Evolutionary conservation across 1,140 invertebrate genomes (phyloP), one percentile per base, ranked within the genome.

Genomic region (Caenorhabditis tropicalis): DNA sequence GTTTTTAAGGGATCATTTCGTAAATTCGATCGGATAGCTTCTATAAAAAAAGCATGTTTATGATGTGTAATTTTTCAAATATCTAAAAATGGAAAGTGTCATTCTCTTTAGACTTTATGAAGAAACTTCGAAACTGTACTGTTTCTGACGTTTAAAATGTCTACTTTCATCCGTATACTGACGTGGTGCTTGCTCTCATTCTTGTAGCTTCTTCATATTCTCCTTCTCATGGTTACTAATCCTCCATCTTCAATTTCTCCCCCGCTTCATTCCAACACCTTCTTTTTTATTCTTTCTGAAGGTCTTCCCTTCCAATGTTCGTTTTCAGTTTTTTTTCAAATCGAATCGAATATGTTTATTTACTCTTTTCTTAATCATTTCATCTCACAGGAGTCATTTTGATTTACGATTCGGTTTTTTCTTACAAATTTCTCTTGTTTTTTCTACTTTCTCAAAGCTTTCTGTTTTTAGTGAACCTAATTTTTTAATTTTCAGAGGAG

Each of bases 261-360:
- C 65, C 65, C 53, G 21, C 53, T 6, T n/a, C 39, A 43, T 6
- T n/a, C 39, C 12, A 43, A 43, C 39, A 43, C 12, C 19, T 27
- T 27, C 7, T 27, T 27, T 46, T 46, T 46, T 16, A 6, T 51
- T 65, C 19, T 65, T 33, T 3, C 24, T 74, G 19, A 74, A 74
- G 65, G 65, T 74, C 65, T 74, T 74, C 65, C 4, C n/a, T 33
- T 36, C 58, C 58, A 65, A 74, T 74, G 65, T 74, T 74, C 65
- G 65, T 43, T 74, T 74, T 74, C 53, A 29, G 24, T 58, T 29
- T 58, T n/a, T n/a, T n/a, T n/a, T 6, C 9, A n/a, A 19, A 51
- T 51, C 48, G 48, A 51, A 12, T 56, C 21, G 10, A 29, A 56
- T 12, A 19, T 24, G 7, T 12, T 56, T 56, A 9, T 27, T n/a